These are phyloP conservation scores for Crenichthys baileyi DNA, from an alignment of 2,797 vertebrate species.

Conservation along the genomic window DNA sequence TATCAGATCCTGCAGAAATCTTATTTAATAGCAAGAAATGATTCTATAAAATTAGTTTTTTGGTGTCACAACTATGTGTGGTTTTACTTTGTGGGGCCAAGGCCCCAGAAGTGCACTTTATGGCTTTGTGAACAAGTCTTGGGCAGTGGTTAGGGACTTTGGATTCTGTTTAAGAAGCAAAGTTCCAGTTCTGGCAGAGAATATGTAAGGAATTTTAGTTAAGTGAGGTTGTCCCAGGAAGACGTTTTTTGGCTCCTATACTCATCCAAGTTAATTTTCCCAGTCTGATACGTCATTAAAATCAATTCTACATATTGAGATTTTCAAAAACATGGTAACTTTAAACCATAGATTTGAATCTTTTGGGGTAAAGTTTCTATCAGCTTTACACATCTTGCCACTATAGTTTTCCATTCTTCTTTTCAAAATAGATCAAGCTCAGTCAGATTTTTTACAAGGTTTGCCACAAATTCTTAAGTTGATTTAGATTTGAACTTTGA, in stretches of 20 bases:
- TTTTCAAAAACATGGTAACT: too few relatives aligned
- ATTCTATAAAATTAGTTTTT: not conserved
- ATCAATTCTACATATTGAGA: too few relatives aligned
- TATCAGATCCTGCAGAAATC: not conserved
- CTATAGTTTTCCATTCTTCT: not conserved
- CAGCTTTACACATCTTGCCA: not conserved
- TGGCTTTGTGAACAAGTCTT: not conserved
- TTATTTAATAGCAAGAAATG: not conserved
- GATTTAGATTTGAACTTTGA: not conserved
- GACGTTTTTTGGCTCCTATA: not conserved
- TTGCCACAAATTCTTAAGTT: not conserved
- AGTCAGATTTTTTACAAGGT: not conserved
- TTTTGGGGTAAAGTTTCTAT: not conserved
- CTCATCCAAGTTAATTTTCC: not conserved
- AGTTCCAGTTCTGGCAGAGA: not conserved
- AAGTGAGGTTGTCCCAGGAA: not conserved
- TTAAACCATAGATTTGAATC: too few relatives aligned
- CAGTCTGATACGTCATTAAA: too few relatives aligned
- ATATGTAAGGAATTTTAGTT: not conserved
- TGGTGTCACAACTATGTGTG: not conserved
- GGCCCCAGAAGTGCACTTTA: not conserved
- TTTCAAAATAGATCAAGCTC: not conserved
- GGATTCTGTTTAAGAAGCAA: not conserved
- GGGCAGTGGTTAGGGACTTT: not conserved
- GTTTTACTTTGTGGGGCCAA: too few relatives aligned